Base-by-base conservation (phyloP, 2,888 invertebrate species). In the Erebia ligea region DNA sequence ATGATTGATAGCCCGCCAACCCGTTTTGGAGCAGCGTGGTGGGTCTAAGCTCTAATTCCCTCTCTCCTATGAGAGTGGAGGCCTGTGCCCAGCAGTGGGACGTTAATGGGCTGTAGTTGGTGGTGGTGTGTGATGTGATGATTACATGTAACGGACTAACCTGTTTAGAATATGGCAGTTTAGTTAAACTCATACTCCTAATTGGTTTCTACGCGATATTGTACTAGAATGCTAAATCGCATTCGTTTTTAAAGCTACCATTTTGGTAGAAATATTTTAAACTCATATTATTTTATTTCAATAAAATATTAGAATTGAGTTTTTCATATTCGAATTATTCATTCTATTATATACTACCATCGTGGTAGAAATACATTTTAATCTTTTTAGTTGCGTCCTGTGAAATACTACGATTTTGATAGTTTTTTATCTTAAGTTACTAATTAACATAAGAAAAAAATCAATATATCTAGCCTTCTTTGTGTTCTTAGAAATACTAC, bases 261-360 rank as follows among this genome's bases (percentile, higher is more conserved):
- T 45, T 61, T 61, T 61, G 61, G 61, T 61, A 61, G 45, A 61
- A 45, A 19, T 21, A 25, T 21, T 15, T 5, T 10, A 13, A 8
- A 1, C 15, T 25, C 17, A 25, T 25, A 57, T 21, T 25, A 57
- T 25, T 34, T 45, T 42, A 34, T 57, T 48, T n/a, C 45, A 17
- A 13, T 17, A 2, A 56, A 56, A 25, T 34, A 54, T 17, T 10
- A 17, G 1, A 13, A n/a, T 45, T 42, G 42, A 50, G 15, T 50
- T 45, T n/a, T n/a, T n/a, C 15, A 15, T 50, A 50, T 50, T 45
- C 1, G 10, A 45, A 45, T 45, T 11, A 45, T 45, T 8, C 10
- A 1, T 42, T 42, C 42, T 42, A 42, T 11, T 11, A 42, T 11
- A 42, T 42, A 42, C 11, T n/a, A 17, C 15, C 52, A 42, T 5